Percentiles rank a stretch among this genome's conserved stretches.
Evolutionary conservation across 2,888 invertebrate species (phyloP).

Genomic region (Venustoraphidia nigricollis): DNA sequence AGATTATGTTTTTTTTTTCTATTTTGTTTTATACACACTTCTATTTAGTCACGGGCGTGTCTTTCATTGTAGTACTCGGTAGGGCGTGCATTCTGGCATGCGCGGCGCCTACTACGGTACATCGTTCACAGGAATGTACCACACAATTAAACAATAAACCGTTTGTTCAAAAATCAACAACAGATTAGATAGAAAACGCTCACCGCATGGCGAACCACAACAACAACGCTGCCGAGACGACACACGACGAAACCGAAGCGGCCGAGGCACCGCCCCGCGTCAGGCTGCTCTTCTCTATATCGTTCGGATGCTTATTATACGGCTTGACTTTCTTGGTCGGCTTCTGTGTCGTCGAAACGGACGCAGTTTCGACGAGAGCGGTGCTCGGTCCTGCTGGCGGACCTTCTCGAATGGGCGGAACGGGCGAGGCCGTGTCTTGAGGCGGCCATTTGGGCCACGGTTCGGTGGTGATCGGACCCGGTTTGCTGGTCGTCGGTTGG

Average conservation of each 20-base stretch:
- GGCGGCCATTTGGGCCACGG: constrained; percentile 21
- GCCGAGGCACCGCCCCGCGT: constrained; percentile 43
- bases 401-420: constrained; percentile 32
- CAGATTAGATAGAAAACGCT: constrained; percentile 10
- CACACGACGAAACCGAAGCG: neutral
- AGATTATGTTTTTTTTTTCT: no score
- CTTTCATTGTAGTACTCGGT: no score
- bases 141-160: no score
- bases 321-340: constrained; percentile 49
- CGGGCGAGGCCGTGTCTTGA: constrained; percentile 22
- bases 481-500: constrained; percentile 20
- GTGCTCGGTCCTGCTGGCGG: constrained; percentile 27
- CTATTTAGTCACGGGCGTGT: no score
- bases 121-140: no score
- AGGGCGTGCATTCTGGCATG: no score
- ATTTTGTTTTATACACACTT: no score
- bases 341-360: constrained; percentile 34
- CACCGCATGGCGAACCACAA: constrained; percentile 23
- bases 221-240: constrained; percentile 11
- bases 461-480: constrained; percentile 19
- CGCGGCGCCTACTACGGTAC: no score
- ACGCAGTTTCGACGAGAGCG: constrained; percentile 30
- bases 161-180: neutral
- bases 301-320: constrained; percentile 74
- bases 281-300: constrained; percentile 84